Conservation (phyloP, 2,888 invertebrate genomes). For the Ecliptopera silaceata region DNA sequence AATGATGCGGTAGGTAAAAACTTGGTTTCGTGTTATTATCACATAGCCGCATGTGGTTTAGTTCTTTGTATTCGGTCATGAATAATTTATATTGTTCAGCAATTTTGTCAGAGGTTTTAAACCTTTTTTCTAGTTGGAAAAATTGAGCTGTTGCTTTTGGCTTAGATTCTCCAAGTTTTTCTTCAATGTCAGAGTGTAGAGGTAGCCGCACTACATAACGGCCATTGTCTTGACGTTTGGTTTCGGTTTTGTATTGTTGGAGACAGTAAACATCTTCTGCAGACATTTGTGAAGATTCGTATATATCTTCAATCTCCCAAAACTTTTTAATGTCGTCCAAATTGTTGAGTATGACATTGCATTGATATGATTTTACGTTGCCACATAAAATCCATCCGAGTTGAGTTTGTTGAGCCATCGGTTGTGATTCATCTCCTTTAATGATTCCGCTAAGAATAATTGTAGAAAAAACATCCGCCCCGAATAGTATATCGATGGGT, state of each 20-base stretch:
- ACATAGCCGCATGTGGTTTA: too few species aligned
- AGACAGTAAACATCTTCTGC: too few species aligned
- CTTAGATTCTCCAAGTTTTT: conserved; percentile 27
- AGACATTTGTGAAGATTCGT: too few species aligned
- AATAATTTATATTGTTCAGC: too few species aligned
- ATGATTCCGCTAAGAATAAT: conserved; percentile 3
- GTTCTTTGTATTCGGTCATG: too few species aligned
- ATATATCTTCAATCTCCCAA: too few species aligned
- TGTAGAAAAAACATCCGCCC: conserved; percentile 25
- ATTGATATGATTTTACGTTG: conserved; percentile 2
- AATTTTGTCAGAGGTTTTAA: too few species aligned
- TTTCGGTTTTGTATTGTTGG: too few species aligned
- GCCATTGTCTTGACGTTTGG: too few species aligned
- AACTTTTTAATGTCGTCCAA: conserved; percentile 11
- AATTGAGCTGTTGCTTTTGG: conserved; percentile 22
- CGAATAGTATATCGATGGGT: conserved; percentile 17
- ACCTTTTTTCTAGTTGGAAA: conserved; percentile 4
- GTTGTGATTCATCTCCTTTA: conserved; percentile 18
- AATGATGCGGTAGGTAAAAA: too few species aligned
- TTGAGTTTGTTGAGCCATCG: conserved; percentile 26
- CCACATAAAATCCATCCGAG: conserved; percentile 29
- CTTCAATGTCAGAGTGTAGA: conserved; percentile 1
- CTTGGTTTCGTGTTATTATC: too few species aligned
- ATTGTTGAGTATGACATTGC: conserved; percentile 12
- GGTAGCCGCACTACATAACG: too few species aligned